phyloP scores from a whole-genome alignment of 2,888 invertebrate genomes.

The Nymphalis urticae region DNA sequence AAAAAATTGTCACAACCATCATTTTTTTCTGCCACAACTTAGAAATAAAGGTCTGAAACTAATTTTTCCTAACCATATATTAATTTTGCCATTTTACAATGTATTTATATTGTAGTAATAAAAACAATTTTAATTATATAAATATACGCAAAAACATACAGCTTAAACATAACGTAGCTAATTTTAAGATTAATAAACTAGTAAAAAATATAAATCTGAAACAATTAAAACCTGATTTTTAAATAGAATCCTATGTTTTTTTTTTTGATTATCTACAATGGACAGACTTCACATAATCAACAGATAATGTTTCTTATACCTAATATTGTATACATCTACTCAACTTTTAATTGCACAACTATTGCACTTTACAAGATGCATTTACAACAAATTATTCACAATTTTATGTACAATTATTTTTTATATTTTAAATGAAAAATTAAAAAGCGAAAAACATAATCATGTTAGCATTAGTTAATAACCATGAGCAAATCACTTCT shows the following conservation, averaged over 20 bases:
- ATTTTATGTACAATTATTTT: constrained; percentile 59
- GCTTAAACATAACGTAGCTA: background rate
- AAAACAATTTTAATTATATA: background rate
- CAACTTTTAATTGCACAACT: constrained; percentile 79
- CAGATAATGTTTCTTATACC: constrained; percentile 60
- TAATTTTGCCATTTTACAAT: background rate
- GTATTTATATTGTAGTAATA: background rate
- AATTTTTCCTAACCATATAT: background rate
- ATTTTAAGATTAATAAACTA: constrained; percentile 14
- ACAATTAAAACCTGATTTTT: constrained; percentile 21
- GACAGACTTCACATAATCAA: constrained; percentile 71
- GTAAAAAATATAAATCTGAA: constrained; percentile 17
- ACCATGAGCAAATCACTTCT: background rate
- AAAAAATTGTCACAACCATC: constrained; percentile 37
- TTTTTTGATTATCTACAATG: constrained; percentile 63
- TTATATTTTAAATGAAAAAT: constrained; percentile 16
- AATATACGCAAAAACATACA: background rate
- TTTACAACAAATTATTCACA: constrained; percentile 80
- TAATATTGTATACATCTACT: constrained; percentile 75
- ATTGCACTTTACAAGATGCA: constrained; percentile 80
- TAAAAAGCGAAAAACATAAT: background rate
- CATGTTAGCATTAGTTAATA: background rate
- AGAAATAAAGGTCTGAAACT: too few species aligned
- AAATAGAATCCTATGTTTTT: constrained; percentile 33
- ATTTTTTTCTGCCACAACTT: constrained; percentile 7